Evolutionary conservation across 2,797 vertebrate species (phyloP).

Genomic region (Kryptopterus vitreolus): DNA sequence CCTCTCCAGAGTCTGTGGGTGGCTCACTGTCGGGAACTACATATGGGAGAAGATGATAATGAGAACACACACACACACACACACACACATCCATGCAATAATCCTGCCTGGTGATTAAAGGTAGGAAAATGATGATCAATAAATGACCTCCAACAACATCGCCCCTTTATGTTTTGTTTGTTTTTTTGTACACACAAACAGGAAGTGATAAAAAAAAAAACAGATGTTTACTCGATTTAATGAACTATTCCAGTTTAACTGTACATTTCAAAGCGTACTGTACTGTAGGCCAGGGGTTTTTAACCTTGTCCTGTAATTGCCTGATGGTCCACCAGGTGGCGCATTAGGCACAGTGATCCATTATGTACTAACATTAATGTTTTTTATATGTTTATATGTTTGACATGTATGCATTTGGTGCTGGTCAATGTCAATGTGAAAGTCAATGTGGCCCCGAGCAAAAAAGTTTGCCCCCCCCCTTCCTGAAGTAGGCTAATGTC

Average conservation of each 20-base stretch:
- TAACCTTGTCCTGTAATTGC: no score
- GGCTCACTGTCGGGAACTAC: constrained; percentile 96
- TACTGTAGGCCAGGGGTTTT: no score
- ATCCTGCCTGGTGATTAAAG: not conserved
- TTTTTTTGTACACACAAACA: no score
- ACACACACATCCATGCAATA: constrained; percentile 12
- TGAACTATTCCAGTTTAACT: not conserved
- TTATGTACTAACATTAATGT: no score
- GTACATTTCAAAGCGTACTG: not conserved
- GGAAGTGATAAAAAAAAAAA: not conserved
- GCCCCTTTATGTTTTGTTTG: not conserved
- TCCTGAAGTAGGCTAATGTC: not conserved
- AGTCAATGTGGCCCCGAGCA: no score
- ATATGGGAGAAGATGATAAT: constrained; percentile 19
- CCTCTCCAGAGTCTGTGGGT: constrained; percentile 95
- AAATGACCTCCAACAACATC: no score
- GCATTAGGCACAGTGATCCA: no score
- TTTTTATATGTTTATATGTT: no score
- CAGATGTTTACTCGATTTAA: not conserved
- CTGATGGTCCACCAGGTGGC: no score
- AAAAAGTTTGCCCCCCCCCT: no score
- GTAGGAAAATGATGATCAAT: not conserved
- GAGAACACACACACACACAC: constrained; percentile 16
- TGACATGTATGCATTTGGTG: no score
- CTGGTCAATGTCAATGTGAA: no score